phyloP scores from a whole-genome alignment of 2,797 vertebrate species.

The Syndactyla subalaris region DNA sequence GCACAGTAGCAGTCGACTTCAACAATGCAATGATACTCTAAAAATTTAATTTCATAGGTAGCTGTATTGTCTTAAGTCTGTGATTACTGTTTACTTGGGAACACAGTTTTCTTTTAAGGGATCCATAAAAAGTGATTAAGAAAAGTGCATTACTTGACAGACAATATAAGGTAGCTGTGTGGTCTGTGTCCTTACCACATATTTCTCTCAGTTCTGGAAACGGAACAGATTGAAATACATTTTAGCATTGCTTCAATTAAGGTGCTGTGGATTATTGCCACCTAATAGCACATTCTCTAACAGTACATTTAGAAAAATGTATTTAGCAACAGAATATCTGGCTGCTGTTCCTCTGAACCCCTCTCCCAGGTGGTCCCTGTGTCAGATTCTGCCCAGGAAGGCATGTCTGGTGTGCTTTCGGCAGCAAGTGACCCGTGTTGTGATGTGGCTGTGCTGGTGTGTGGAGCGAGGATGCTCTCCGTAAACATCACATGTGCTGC shows the following conservation, averaged over 20 bases:
- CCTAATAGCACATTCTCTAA: background rate
- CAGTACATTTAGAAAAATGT: background rate
- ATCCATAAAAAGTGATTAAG: background rate
- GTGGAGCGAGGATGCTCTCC: background rate
- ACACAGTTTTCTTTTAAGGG: background rate
- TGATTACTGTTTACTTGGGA: background rate
- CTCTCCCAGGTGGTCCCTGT: background rate
- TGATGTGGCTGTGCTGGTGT: background rate
- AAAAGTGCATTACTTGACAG: background rate
- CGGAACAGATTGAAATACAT: background rate
- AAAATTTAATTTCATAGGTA: background rate
- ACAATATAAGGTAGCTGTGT: background rate
- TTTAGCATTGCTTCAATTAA: background rate
- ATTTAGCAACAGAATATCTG: background rate
- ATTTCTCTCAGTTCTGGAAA: background rate
- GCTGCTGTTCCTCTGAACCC: background rate
- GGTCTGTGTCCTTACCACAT: background rate
- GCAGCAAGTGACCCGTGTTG: background rate
- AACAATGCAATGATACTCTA: background rate
- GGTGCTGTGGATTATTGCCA: background rate
- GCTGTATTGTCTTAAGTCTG: background rate
- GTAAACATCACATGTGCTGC: fast-evolving
- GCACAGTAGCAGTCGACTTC: background rate
- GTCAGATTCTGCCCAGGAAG: background rate
- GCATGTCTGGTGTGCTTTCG: fast-evolving